Evolutionary conservation across 2,113 vertebrate genomes (phyloP).

Genomic region (Ascaphus truei): DNA sequence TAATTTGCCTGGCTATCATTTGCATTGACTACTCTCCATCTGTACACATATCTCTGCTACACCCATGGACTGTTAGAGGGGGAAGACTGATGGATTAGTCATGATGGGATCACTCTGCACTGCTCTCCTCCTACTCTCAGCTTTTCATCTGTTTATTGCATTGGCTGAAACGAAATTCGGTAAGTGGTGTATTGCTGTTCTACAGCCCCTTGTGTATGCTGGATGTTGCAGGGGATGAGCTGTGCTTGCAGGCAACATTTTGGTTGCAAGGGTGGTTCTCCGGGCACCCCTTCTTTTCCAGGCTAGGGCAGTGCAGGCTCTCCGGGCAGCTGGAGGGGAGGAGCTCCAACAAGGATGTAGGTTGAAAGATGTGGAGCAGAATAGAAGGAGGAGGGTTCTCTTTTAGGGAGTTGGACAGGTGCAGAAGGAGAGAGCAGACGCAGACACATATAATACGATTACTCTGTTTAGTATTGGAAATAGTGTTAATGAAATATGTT

Average conservation of each 20-base stretch:
- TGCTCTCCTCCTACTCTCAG: slow-evolving; percentile 8
- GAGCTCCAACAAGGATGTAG: background rate
- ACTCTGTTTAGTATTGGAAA: too few relatives aligned
- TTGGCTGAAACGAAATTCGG: slow-evolving; percentile 3
- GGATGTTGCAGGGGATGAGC: background rate
- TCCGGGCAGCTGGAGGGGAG: background rate
- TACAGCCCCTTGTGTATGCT: background rate
- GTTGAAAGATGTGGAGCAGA: background rate
- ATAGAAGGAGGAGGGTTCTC: background rate
- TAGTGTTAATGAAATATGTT: too few relatives aligned
- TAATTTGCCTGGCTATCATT: background rate
- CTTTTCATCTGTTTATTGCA: background rate
- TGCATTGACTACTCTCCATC: background rate
- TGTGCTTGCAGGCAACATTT: background rate
- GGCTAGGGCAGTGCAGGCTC: background rate
- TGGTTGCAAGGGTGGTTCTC: background rate
- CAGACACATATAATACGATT: too few relatives aligned
- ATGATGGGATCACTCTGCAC: background rate
- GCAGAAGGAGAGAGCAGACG: background rate
- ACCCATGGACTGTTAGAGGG: background rate
- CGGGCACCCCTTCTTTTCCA: background rate
- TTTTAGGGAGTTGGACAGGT: slow-evolving; percentile 5
- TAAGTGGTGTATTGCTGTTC: background rate
- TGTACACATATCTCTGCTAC: background rate
- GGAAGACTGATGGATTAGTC: slow-evolving; percentile 7